phyloP scores from a whole-genome alignment of 1,140 invertebrate genomes.

The Caenorhabditis inopinata region DNA sequence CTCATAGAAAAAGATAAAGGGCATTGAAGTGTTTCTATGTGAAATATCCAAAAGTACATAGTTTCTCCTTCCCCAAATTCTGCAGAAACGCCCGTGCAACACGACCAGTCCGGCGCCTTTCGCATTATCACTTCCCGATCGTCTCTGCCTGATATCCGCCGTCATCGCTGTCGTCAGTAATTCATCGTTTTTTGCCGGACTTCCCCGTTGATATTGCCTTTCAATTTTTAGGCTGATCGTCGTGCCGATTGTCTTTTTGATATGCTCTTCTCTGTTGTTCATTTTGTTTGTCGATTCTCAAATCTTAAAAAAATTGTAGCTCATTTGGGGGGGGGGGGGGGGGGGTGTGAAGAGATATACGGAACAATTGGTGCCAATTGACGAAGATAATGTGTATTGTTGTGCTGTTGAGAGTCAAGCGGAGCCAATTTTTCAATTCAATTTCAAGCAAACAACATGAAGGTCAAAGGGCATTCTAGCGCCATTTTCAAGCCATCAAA shows the following conservation, averaged over 20 bases:
- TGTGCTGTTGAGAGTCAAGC: background rate
- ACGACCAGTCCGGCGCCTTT: background rate
- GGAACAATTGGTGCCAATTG: conserved; percentile 26
- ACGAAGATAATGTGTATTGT: background rate
- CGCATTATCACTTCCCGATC: conserved; percentile 6
- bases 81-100: background rate
- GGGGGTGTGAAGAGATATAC: too few species aligned
- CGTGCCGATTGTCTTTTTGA: too few species aligned
- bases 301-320: background rate
- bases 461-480: background rate
- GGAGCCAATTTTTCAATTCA: background rate
- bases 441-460: conserved; percentile 20
- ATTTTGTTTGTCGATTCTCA: too few species aligned
- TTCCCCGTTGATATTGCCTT: too few species aligned
- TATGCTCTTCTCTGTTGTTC: too few species aligned
- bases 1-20: too few species aligned
- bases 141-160: background rate
- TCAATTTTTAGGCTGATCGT: too few species aligned
- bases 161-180: background rate
- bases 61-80: too few species aligned
- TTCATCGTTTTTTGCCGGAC: background rate
- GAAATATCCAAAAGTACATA: too few species aligned
- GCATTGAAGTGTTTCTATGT: too few species aligned
- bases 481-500: too few species aligned
- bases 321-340: background rate